A percentile compares a stretch with the other conserved stretches of the same genome.
Conservation (phyloP, 2,113 vertebrate species). For the Ciconia maguari region DNA sequence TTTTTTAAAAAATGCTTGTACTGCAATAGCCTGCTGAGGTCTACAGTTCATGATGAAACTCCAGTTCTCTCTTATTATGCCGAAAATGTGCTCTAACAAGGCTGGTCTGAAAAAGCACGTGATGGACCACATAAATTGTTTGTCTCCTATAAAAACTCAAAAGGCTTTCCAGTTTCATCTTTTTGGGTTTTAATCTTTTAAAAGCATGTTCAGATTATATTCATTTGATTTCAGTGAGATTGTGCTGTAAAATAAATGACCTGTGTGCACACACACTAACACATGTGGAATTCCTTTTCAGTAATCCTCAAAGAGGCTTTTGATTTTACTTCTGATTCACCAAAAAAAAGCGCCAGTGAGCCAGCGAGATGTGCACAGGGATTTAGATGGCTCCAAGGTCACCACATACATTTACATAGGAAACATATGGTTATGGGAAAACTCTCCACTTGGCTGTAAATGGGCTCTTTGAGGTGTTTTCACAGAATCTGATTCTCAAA, state of each 20-base stretch:
- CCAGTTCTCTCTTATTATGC: background rate
- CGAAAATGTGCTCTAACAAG: constrained; percentile 27
- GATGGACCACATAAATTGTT: constrained; percentile 72
- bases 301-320: constrained; percentile 84
- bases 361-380: constrained; percentile 75
- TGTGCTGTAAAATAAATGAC: constrained; percentile 73
- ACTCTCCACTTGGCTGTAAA: constrained; percentile 24
- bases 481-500: constrained; percentile 11
- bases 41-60: constrained; percentile 22
- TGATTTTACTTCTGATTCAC: constrained; percentile 79
- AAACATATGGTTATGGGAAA: constrained; percentile 76
- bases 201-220: constrained; percentile 79
- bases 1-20: background rate
- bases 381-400: constrained; percentile 79
- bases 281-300: constrained; percentile 84
- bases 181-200: constrained; percentile 80
- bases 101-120: constrained; percentile 43
- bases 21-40: constrained; percentile 1
- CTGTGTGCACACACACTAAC: constrained; percentile 70
- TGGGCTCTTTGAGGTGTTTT: constrained; percentile 58
- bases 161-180: constrained; percentile 74
- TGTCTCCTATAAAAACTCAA: constrained; percentile 75
- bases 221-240: constrained; percentile 72
- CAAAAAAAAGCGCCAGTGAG: constrained; percentile 54
- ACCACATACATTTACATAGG: constrained; percentile 70